Evolutionary conservation across 1,140 invertebrate genomes (phyloP), one percentile per base, ranked within the genome.

Genomic region (Zelostemma sp.): DNA sequence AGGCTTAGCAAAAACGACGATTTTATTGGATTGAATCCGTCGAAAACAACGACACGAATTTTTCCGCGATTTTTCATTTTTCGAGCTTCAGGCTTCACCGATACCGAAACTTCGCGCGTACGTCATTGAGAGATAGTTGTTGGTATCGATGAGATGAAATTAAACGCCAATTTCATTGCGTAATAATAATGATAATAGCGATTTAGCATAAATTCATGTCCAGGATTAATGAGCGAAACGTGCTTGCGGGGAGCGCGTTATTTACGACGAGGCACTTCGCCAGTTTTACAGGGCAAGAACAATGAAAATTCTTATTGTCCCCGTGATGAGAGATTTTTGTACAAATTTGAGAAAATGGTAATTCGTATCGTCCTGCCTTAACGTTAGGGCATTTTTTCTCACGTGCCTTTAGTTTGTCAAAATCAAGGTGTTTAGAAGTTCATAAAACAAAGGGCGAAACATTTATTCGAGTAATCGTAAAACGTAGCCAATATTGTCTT

Each of bases 361-460:
- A 40, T 65, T 53, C 8, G 21, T 25, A 15, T 41, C 40, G 46
- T 64, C n/a, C 56, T 53, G 67, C 60, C 67, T 70, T 70, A 64
- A 60, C 21, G 33, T 64, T 70, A 49, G 41, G 61, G 61, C 60
- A 60, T 64, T 70, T 64, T 64, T 64, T 64, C 59, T 69, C 56
- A 64, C 57, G 67, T 70, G 61, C 61, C 56, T 70, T 64, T 70
- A 59, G 57, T 69, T 69, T 59, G 19, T 56, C 19, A 38, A 50
- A 56, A 60, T 59, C 50, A 46, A 55, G 25, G 33, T 51, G 25
- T 57, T 48, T 25, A 14, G 40, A 15, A 15, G 1, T 41, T 15
- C 12, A 15, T 41, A 15, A 41, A 15, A 41, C 1, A 15, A 41
- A 41, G 15, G 35, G 3, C 14, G 40, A 15, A 15, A 41, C n/a